These are phyloP conservation scores for Diplosoma virens DNA, from an alignment of 23 tunicate genomes.

Conservation along the genomic window DNA sequence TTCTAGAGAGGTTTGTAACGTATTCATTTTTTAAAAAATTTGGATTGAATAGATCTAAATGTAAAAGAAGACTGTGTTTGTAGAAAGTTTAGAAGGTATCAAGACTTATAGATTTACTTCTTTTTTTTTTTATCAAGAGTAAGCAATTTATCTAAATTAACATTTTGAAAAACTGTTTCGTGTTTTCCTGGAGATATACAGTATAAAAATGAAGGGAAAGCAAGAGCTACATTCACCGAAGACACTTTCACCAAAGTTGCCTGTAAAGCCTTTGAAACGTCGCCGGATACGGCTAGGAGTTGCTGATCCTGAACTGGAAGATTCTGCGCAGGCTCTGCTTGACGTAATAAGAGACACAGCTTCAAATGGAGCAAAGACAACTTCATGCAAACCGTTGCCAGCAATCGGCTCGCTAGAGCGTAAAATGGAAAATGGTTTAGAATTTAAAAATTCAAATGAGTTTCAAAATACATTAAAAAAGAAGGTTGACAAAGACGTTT, in stretches of 20 bases:
- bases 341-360: not conserved
- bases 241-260: not conserved
- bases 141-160: too few species aligned
- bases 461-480: not conserved
- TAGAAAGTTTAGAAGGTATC: too few species aligned
- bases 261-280: slow-evolving; percentile 3
- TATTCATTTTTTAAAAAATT: too few species aligned
- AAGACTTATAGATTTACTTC: too few species aligned
- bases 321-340: not conserved
- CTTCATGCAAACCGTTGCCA: not conserved
- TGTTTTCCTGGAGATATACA: too few species aligned
- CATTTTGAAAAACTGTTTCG: too few species aligned
- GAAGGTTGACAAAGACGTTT: not conserved
- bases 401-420: slow-evolving; percentile 12
- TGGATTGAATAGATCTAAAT: too few species aligned
- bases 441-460: not conserved
- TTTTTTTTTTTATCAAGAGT: too few species aligned
- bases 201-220: not conserved
- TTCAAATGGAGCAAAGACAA: not conserved
- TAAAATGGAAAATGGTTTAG: too few species aligned
- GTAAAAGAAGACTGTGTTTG: too few species aligned
- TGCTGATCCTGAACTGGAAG: not conserved
- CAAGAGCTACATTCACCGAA: not conserved
- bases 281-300: not conserved
- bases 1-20: too few species aligned